These are phyloP conservation scores for Planococcus citri DNA, from an alignment of 1,140 invertebrate species.

Conservation along the genomic window DNA sequence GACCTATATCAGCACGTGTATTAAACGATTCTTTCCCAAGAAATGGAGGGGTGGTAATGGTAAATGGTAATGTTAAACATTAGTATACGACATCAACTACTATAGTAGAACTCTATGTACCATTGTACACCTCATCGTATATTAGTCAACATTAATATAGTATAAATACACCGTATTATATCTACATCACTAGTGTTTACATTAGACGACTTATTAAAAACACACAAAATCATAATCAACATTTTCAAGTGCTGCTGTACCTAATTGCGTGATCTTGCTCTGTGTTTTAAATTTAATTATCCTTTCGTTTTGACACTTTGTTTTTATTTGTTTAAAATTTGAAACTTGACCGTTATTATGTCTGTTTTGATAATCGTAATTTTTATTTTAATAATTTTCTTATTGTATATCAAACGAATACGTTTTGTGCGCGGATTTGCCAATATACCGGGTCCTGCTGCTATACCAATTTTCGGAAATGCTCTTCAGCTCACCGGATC, in stretches of 20 bases:
- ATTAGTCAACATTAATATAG: not conserved
- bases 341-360: not conserved
- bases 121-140: not conserved
- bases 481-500: too few relatives aligned
- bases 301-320: not conserved
- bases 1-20: not conserved
- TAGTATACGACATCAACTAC: not conserved
- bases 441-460: conserved; percentile 36
- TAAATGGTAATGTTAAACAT: too few relatives aligned
- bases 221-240: not conserved
- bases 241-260: too few relatives aligned
- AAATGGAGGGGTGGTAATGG: not conserved
- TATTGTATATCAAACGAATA: not conserved
- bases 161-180: not conserved
- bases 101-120: not conserved
- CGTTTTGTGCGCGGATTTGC: not conserved
- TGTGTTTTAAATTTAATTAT: not conserved
- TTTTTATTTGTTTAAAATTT: too few relatives aligned
- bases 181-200: too few relatives aligned
- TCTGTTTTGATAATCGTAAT: not conserved
- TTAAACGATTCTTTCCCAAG: not conserved
- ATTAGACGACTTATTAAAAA: too few relatives aligned
- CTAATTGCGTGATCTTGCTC: not conserved
- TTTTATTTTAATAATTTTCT: not conserved
- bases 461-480: conserved; percentile 42